phyloP scores from a whole-genome alignment of 2,888 invertebrate genomes.

The Lysandra bellargus region DNA sequence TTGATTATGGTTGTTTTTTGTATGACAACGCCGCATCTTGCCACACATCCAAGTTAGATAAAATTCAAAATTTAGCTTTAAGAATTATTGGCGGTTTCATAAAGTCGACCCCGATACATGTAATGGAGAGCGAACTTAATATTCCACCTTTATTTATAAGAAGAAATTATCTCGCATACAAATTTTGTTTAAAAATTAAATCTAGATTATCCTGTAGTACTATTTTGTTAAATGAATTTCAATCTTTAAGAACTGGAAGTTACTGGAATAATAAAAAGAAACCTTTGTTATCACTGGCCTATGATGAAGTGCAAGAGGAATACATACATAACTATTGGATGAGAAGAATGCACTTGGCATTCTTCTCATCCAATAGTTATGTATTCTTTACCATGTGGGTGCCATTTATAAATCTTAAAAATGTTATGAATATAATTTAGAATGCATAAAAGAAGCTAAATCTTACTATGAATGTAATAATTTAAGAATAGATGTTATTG shows the following conservation, averaged over 20 bases:
- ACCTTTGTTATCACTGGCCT: constrained; percentile 4
- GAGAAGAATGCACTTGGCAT: too few relatives aligned
- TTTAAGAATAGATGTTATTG: not conserved
- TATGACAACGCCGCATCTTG: constrained; percentile 31
- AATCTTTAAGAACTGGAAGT: constrained; percentile 12
- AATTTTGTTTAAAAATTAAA: constrained; percentile 31
- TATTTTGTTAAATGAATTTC: not conserved
- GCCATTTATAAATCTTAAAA: constrained; percentile 7
- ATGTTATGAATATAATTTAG: not conserved
- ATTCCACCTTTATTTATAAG: constrained; percentile 30
- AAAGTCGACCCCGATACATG: constrained; percentile 33
- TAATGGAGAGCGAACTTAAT: constrained; percentile 33
- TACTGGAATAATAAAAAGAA: constrained; percentile 34
- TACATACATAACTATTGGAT: too few relatives aligned
- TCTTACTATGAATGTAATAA: not conserved
- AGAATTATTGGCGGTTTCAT: constrained; percentile 33
- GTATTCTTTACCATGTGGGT: constrained; percentile 24
- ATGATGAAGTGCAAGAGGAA: constrained; percentile 7
- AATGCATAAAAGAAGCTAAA: constrained; percentile 12
- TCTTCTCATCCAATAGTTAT: not conserved
- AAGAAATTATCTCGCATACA: constrained; percentile 30
- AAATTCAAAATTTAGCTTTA: constrained; percentile 33
- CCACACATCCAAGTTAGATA: constrained; percentile 34
- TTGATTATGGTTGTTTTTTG: constrained; percentile 36
- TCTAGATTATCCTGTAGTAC: constrained; percentile 26